These are phyloP conservation scores for Plecturocebus donacophilus DNA, from an alignment of 2,113 vertebrate species.

Conservation along the genomic window DNA sequence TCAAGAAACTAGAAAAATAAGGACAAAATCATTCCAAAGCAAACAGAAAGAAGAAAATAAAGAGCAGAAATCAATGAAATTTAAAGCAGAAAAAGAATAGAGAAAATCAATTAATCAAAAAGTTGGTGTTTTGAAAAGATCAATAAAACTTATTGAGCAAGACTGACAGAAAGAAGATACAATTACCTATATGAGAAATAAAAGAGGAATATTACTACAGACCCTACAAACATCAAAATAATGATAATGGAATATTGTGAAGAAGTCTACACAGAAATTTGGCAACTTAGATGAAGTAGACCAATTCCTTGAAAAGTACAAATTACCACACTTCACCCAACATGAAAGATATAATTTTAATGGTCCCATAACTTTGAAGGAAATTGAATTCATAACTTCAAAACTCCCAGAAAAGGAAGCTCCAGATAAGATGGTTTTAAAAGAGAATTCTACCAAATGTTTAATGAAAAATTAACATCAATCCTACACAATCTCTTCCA, in stretches of 20 bases:
- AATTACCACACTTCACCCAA: not conserved
- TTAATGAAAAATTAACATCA: constrained; percentile 1
- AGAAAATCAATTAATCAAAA: not conserved
- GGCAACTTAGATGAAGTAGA: not conserved
- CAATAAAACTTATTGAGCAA: not conserved
- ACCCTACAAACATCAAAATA: not conserved
- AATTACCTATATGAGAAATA: not conserved
- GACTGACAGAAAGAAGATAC: not conserved
- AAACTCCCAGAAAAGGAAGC: not conserved
- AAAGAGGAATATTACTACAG: not conserved
- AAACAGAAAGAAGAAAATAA: not conserved
- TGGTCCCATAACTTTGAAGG: not conserved
- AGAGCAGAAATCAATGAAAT: not conserved
- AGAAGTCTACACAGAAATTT: not conserved
- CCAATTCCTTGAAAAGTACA: not conserved
- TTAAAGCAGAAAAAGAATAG: not conserved
- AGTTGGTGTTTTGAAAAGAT: not conserved
- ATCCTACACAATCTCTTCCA: not conserved
- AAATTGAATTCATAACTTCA: not conserved
- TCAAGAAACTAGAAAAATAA: constrained; percentile 16
- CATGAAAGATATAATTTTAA: not conserved
- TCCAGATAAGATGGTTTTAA: not conserved
- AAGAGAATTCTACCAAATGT: not conserved
- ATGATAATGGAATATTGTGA: not conserved
- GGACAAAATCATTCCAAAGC: not conserved